These are phyloP conservation scores for Temnothorax rugatulus DNA, from an alignment of 2,888 invertebrate species.

Conservation along the genomic window DNA sequence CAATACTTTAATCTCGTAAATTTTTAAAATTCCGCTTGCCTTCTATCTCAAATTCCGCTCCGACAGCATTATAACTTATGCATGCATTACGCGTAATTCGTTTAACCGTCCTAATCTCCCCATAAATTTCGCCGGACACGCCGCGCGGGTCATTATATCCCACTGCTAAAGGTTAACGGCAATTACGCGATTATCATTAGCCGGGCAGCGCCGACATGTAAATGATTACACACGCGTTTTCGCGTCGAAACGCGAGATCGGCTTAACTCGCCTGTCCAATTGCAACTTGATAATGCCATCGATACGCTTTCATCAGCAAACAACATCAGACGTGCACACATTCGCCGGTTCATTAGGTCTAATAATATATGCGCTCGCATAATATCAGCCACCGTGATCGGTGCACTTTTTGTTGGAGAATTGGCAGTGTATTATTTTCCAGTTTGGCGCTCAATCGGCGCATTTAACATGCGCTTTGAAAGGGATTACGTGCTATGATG, in stretches of 20 bases:
- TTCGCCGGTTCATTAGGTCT: conserved; percentile 2
- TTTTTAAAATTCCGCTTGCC: not conserved
- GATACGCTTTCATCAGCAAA: conserved; percentile 31
- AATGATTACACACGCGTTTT: conserved; percentile 27
- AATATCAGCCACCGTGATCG: conserved; percentile 11
- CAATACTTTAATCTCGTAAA: not conserved
- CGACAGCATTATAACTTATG: not conserved
- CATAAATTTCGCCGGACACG: conserved; percentile 1
- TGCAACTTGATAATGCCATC: conserved; percentile 4
- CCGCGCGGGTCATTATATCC: not conserved
- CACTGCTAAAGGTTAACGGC: conserved; percentile 13
- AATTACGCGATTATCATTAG: conserved; percentile 32
- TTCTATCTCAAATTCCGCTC: not conserved
- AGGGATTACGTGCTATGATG: not conserved
- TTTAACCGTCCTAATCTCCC: not conserved
- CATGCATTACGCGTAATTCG: not conserved
- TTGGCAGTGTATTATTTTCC: conserved; percentile 9
- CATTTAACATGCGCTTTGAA: conserved; percentile 8
- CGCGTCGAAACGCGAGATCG: not conserved
- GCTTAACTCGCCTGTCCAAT: not conserved
- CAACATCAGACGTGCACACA: not conserved
- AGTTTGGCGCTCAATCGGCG: not conserved
- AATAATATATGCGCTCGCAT: conserved; percentile 16
- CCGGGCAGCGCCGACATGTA: not conserved
- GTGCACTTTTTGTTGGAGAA: not conserved